Evolutionary conservation across 2,797 vertebrate species (phyloP).

Genomic region (Dermochelys coriacea): DNA sequence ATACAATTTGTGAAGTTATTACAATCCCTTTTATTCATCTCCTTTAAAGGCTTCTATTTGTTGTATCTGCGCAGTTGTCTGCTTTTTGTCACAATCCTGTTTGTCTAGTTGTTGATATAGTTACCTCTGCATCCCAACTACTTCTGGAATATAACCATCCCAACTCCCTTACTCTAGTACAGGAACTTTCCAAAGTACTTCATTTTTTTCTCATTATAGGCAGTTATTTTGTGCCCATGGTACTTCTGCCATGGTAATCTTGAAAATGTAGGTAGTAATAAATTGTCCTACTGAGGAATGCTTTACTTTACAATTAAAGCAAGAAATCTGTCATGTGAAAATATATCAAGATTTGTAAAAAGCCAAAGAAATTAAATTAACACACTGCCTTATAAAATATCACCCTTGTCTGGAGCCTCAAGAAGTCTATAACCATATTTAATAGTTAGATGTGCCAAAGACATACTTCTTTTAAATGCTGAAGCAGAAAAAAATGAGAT

Average conservation of each 20-base stretch:
- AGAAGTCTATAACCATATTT: not conserved
- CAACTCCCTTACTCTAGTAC: not conserved
- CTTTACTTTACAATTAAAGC: not conserved
- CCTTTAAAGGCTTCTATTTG: not conserved
- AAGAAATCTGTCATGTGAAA: not conserved
- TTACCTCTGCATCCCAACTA: not conserved
- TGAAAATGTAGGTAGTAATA: not conserved
- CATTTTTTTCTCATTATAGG: not conserved
- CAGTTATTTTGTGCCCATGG: not conserved
- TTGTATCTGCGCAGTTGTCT: not conserved
- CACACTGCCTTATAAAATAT: not conserved
- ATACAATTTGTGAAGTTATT: not conserved
- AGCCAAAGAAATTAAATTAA: not conserved
- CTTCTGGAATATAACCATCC: not conserved
- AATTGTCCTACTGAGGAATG: not conserved
- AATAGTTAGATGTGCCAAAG: not conserved
- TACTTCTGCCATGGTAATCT: not conserved
- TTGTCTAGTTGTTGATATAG: not conserved
- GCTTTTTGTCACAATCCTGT: not conserved
- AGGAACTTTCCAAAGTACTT: not conserved
- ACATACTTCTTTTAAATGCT: not conserved
- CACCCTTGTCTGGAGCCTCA: not conserved
- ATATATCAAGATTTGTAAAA: not conserved
- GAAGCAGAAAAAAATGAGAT: conserved; percentile 4
- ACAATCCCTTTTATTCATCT: not conserved